Percentiles rank a stretch among this genome's conserved stretches.
phyloP scores from a whole-genome alignment of 2,888 invertebrate genomes.

The Apodemia duryi region DNA sequence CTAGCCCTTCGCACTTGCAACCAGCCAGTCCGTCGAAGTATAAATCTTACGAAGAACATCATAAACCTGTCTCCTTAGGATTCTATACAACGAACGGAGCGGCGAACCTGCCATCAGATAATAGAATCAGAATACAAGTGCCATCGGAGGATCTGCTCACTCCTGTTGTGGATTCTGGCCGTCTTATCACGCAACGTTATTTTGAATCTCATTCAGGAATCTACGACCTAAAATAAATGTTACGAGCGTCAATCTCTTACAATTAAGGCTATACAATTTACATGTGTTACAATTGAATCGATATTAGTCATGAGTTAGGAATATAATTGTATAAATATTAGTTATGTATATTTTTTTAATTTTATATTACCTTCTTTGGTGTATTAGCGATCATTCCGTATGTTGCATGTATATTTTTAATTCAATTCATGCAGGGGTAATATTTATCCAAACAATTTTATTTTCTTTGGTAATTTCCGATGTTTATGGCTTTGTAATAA shows the following conservation, averaged over 20 bases:
- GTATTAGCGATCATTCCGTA: constrained; percentile 13
- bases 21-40: constrained; percentile 65
- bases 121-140: constrained; percentile 86
- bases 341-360: constrained; percentile 11
- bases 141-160: constrained; percentile 84
- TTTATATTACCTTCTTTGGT: constrained; percentile 13
- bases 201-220: constrained; percentile 63
- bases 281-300: not conserved
- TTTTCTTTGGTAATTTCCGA: no score
- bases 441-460: not conserved
- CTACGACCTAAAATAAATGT: constrained; percentile 59
- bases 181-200: constrained; percentile 62
- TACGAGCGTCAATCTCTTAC: not conserved
- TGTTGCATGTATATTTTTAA: constrained; percentile 11
- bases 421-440: not conserved
- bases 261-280: not conserved
- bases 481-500: no score
- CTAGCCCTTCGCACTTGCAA: constrained; percentile 77
- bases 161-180: constrained; percentile 81
- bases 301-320: constrained; percentile 9
- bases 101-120: constrained; percentile 78
- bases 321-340: constrained; percentile 5
- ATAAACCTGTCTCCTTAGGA: constrained; percentile 62
- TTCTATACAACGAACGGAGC: constrained; percentile 78
- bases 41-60: constrained; percentile 59